A percentile compares a stretch with the other conserved stretches of the same genome.
Conservation (phyloP, 2,113 vertebrate species). For the Burhinus bistriatus region DNA sequence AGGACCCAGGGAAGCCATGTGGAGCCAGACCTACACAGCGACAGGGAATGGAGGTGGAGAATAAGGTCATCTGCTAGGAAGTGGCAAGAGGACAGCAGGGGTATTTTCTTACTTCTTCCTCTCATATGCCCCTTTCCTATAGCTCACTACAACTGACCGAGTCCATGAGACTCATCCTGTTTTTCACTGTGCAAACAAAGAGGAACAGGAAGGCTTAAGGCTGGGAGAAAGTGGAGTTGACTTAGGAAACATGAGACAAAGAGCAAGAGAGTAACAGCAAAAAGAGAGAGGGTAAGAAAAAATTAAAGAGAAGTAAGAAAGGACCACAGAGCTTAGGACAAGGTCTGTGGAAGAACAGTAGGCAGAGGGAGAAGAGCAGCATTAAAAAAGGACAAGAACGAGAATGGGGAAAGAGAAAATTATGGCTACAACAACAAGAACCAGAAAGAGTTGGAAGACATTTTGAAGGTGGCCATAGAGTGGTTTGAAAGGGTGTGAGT, state of each 20-base stretch:
- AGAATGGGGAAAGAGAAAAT: background rate
- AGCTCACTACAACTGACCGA: background rate
- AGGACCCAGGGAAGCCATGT: background rate
- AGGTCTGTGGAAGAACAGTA: background rate
- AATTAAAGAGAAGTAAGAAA: background rate
- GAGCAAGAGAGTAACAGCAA: background rate
- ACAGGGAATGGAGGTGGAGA: background rate
- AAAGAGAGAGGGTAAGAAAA: background rate
- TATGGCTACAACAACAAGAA: background rate
- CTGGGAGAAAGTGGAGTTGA: background rate
- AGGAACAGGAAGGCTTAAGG: background rate
- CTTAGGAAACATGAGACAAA: background rate
- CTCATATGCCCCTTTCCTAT: background rate
- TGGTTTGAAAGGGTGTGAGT: background rate
- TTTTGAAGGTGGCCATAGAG: background rate
- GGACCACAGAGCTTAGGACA: background rate
- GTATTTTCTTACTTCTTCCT: background rate
- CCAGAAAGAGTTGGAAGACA: background rate
- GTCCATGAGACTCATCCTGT: background rate
- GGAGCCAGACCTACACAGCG: background rate
- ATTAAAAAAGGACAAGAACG: background rate
- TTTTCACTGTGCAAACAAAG: background rate
- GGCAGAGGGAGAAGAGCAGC: background rate
- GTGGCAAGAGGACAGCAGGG: background rate
- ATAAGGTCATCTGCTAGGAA: background rate